A percentile compares a stretch with the other conserved stretches of the same genome.
These are phyloP conservation scores for Creontiades dilutus DNA, from an alignment of 2,888 invertebrate species.

Conservation along the genomic window DNA sequence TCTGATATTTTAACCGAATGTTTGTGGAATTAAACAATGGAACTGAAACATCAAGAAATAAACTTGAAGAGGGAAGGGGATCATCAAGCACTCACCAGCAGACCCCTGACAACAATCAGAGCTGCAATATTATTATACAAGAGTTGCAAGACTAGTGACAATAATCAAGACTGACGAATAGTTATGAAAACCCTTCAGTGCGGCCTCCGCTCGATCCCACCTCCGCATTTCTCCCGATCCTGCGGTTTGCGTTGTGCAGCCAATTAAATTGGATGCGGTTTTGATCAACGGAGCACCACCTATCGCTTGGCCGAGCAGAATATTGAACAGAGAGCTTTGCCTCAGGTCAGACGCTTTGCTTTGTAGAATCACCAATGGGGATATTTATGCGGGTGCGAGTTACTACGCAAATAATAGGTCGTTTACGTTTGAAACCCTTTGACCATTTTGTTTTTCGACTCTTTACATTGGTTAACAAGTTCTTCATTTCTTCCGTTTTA, in stretches of 20 bases:
- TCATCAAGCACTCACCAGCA: too few relatives aligned
- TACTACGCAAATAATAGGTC: background rate
- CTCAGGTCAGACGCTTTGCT: background rate
- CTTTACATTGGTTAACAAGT: too few relatives aligned
- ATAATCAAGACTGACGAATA: background rate
- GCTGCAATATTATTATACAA: background rate
- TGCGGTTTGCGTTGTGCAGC: slow-evolving; percentile 36
- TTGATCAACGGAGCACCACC: slow-evolving; percentile 22
- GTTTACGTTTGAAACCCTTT: background rate
- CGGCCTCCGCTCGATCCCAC: background rate
- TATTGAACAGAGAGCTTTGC: slow-evolving; percentile 7
- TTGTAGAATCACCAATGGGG: slow-evolving; percentile 6
- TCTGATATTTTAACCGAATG: too few relatives aligned
- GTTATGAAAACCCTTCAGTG: background rate
- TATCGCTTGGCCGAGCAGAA: slow-evolving; percentile 9
- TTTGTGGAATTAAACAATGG: too few relatives aligned
- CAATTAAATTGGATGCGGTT: slow-evolving; percentile 36
- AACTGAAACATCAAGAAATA: too few relatives aligned
- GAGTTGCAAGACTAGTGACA: background rate
- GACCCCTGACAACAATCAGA: background rate
- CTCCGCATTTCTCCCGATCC: slow-evolving; percentile 13
- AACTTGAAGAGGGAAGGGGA: too few relatives aligned
- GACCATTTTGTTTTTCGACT: background rate
- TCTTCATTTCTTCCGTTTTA: too few relatives aligned
- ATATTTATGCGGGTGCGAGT: background rate